Conservation (phyloP, 2,113 vertebrate genomes). For the Cnemophilus loriae region DNA sequence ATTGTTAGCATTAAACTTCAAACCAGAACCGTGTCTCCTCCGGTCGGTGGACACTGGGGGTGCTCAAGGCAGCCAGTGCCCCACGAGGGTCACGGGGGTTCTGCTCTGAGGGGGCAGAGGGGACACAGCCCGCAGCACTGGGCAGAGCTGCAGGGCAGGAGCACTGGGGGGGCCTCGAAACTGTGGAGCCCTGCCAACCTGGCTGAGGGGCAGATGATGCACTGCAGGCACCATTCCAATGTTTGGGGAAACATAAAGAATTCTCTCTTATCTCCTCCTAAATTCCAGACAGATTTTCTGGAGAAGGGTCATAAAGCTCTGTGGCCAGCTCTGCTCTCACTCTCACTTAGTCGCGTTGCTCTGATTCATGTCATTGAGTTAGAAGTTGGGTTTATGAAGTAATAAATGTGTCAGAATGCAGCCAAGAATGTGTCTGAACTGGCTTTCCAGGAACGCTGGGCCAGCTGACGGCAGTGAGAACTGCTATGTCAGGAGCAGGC, state of each 20-base stretch:
- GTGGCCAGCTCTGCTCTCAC: neutral
- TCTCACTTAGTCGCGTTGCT: accelerated
- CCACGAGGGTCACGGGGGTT: accelerated
- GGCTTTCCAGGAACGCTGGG: slow-evolving; percentile 49
- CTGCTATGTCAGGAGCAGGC: neutral
- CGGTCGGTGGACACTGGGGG: accelerated
- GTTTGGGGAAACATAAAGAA: neutral
- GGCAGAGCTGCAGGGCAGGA: neutral
- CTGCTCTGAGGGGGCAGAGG: accelerated
- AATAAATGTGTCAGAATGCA: neutral
- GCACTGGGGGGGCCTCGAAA: accelerated
- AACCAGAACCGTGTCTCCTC: neutral
- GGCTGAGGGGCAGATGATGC: neutral
- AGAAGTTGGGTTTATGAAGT: neutral
- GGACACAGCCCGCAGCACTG: accelerated
- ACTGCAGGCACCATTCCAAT: neutral
- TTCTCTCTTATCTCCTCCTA: neutral
- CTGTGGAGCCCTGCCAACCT: too few species aligned
- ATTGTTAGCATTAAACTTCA: accelerated
- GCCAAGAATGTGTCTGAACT: slow-evolving; percentile 55
- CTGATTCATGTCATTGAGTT: neutral
- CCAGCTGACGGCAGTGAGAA: neutral
- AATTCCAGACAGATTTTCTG: neutral
- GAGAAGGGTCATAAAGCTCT: neutral
- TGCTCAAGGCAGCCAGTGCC: neutral